phyloP scores from a whole-genome alignment of 2,888 invertebrate species.

The Chloroclystis v-ata region DNA sequence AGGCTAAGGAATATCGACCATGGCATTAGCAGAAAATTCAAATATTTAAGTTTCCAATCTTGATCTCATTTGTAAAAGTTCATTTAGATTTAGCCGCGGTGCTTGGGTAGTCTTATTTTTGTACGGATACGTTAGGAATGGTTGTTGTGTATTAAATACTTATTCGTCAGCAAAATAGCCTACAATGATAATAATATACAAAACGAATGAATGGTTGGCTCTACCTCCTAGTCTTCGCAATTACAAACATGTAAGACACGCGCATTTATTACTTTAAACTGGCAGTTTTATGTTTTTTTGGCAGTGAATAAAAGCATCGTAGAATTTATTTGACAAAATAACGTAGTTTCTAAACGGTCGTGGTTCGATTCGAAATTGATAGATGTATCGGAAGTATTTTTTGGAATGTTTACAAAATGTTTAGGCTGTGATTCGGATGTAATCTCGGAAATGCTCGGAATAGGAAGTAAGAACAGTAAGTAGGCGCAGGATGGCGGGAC shows the following conservation, averaged over 20 bases:
- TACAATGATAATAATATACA: neutral
- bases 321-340: slow-evolving; percentile 5
- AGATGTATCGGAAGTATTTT: slow-evolving; percentile 36
- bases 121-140: slow-evolving; percentile 22
- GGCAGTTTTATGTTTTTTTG: neutral
- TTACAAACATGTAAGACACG: slow-evolving; percentile 29
- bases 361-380: slow-evolving; percentile 17
- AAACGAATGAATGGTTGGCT: neutral
- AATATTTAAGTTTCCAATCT: slow-evolving; percentile 44
- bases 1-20: slow-evolving; percentile 20
- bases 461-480: slow-evolving; percentile 17
- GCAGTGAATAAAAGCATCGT: no score
- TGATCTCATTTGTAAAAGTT: slow-evolving; percentile 57
- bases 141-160: slow-evolving; percentile 6
- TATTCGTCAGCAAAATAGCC: slow-evolving; percentile 6
- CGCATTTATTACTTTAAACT: slow-evolving; percentile 18
- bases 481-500: slow-evolving; percentile 14
- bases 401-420: slow-evolving; percentile 51
- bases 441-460: slow-evolving; percentile 36
- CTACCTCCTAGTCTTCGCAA: slow-evolving; percentile 47
- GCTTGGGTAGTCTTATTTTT: slow-evolving; percentile 53
- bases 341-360: slow-evolving; percentile 1
- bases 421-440: slow-evolving; percentile 66
- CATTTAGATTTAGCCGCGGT: slow-evolving; percentile 45
- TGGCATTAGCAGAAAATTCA: slow-evolving; percentile 27